Evolutionary conservation across 1,140 invertebrate species (phyloP), one percentile per base, ranked within the genome.

Genomic region (Chrysomallon squamiferum): DNA sequence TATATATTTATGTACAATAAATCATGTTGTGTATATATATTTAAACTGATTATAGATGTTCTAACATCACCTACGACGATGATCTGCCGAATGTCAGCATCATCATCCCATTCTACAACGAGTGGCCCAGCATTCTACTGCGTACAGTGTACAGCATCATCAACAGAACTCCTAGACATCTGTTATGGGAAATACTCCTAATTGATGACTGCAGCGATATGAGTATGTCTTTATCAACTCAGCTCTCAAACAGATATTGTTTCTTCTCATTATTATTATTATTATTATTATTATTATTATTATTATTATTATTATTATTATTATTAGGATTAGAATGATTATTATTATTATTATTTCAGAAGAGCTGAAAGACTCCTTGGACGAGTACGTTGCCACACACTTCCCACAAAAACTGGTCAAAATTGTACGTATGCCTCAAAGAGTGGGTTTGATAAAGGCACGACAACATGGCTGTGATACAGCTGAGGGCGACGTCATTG

Each of bases 21-120:
- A n/a, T n/a, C n/a, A n/a, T n/a, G n/a, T n/a, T n/a, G n/a, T n/a
- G n/a, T n/a, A n/a, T n/a, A n/a, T n/a, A n/a, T n/a, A n/a, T n/a
- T n/a, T n/a, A n/a, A n/a, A n/a, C n/a, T 35, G 18, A 41, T 60
- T 68, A 3, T 62, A 74, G 74, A 60, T 76, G 76, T 50, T 45
- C 56, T 11, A n/a, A 18, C 22, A 30, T 62, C 32, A 50, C 43
- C 0, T 79, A 75, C 45, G 69, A 73, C 18, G 49, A 71, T 30
- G 84, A 88, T 64, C 84, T 96, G 57, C 93, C 93, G 58, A 89
- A 89, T 64, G 92, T 93, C 1, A 93, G 92, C 54, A 88, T 99
- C 30, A 90, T 99, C 22, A 95, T 99, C 78, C 97, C 96, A 78
- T 98, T 98, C 80, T 97, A 95, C 83, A 98, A 98, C 86, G 97